Evolutionary conservation across 1,140 invertebrate species (phyloP).

Genomic region (Papilio polyxenes): DNA sequence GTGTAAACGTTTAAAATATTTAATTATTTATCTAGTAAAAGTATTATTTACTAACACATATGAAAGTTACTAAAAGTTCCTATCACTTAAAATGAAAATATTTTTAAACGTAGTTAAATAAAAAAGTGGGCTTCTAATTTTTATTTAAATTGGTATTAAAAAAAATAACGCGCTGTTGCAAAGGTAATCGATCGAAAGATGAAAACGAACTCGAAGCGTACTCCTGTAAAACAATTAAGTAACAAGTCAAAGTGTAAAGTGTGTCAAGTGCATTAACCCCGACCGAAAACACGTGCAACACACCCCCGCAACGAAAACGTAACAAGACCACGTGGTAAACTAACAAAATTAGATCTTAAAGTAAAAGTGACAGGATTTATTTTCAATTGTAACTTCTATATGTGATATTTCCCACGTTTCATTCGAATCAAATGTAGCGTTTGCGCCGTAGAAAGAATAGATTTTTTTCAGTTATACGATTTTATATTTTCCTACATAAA

Average conservation of each 20-base stretch:
- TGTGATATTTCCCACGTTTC: slow-evolving; percentile 18
- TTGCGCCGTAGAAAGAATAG: slow-evolving; percentile 8
- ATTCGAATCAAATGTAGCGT: slow-evolving; percentile 7
- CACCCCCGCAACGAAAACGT: slow-evolving; percentile 17
- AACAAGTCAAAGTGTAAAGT: slow-evolving; percentile 40
- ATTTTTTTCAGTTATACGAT: neutral
- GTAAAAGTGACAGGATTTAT: neutral
- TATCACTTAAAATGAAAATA: too few relatives aligned
- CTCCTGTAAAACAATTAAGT: slow-evolving; percentile 38
- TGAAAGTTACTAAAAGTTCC: too few relatives aligned
- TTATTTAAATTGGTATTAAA: neutral
- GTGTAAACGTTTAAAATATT: too few relatives aligned
- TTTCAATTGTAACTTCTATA: neutral
- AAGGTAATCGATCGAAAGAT: slow-evolving; percentile 21
- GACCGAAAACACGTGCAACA: slow-evolving; percentile 39
- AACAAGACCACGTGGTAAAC: slow-evolving; percentile 6
- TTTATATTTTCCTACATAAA: slow-evolving; percentile 10
- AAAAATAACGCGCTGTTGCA: neutral
- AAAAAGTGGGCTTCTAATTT: neutral
- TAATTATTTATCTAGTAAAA: too few relatives aligned
- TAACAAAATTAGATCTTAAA: slow-evolving; percentile 24
- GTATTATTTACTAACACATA: too few relatives aligned
- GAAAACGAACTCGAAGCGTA: slow-evolving; percentile 31
- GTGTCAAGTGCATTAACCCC: slow-evolving; percentile 39
- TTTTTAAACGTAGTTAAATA: neutral